Percentiles rank a stretch among this genome's conserved stretches.
Conservation (phyloP, 1,140 invertebrate species). For the Drosophila murphyi region DNA sequence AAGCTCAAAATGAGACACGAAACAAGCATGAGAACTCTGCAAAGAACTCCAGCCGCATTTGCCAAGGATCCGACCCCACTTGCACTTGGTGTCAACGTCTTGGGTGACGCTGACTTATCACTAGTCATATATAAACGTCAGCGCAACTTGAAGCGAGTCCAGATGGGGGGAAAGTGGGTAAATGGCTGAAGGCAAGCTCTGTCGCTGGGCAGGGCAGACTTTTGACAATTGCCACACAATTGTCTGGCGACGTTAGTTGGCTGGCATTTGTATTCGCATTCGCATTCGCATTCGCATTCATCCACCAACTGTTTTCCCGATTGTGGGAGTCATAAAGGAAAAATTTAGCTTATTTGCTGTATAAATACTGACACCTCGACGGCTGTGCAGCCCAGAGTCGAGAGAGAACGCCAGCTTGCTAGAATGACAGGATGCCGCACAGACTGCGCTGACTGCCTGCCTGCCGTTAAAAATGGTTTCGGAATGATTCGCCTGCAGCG, state of each 20-base stretch:
- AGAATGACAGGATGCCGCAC: slow-evolving; percentile 22
- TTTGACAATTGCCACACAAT: slow-evolving; percentile 82
- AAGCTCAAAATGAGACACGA: slow-evolving; percentile 42
- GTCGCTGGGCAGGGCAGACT: slow-evolving; percentile 59
- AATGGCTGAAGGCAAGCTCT: slow-evolving; percentile 18
- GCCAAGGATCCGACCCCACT: slow-evolving; percentile 15
- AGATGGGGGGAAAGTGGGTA: neutral
- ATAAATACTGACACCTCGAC: slow-evolving; percentile 78
- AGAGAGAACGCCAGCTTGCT: slow-evolving; percentile 22
- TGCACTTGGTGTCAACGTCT: slow-evolving; percentile 61
- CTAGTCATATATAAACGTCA: slow-evolving; percentile 79
- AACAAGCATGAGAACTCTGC: slow-evolving; percentile 6
- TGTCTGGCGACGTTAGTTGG: slow-evolving; percentile 55
- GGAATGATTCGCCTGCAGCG: slow-evolving; percentile 48
- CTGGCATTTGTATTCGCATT: slow-evolving; percentile 15
- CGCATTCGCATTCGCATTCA: slow-evolving; percentile 32
- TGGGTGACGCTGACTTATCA: slow-evolving; percentile 65
- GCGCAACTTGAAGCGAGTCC: neutral
- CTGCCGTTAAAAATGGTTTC: slow-evolving; percentile 53
- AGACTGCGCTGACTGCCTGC: slow-evolving; percentile 26
- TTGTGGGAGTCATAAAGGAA: slow-evolving; percentile 75
- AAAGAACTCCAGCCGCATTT: slow-evolving; percentile 1
- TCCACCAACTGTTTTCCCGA: slow-evolving; percentile 42
- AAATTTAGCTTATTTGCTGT: slow-evolving; percentile 80
- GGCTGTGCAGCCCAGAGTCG: slow-evolving; percentile 11